Evolutionary conservation across 1,140 invertebrate genomes (phyloP).

Genomic region (Hypsibius dujardini): DNA sequence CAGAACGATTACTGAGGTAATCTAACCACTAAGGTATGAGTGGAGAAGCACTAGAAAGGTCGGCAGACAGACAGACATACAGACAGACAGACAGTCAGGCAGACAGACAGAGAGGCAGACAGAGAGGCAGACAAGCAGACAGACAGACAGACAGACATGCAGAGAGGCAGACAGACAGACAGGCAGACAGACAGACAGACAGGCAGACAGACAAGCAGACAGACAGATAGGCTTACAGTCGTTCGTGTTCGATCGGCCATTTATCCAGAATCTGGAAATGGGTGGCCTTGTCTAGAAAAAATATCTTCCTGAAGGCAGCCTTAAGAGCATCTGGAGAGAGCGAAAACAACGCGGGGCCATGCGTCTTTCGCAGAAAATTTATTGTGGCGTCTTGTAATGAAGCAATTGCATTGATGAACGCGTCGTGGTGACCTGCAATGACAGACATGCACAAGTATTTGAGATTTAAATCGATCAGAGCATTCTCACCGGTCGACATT

Average conservation of each 20-base stretch:
- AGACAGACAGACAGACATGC: too few species aligned
- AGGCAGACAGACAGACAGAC: too few species aligned
- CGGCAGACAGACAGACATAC: neutral
- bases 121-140: too few species aligned
- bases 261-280: conserved; percentile 2
- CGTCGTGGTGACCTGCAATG: neutral
- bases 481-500: neutral
- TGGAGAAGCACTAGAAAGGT: neutral
- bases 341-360: neutral
- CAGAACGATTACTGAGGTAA: too few species aligned
- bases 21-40: too few species aligned
- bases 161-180: too few species aligned
- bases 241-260: neutral
- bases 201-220: too few species aligned
- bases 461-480: neutral
- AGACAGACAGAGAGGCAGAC: too few species aligned
- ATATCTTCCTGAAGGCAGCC: neutral
- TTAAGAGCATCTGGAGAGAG: neutral
- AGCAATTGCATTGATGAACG: neutral
- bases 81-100: too few species aligned
- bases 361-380: neutral
- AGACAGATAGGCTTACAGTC: neutral
- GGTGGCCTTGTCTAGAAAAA: neutral
- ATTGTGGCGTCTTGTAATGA: neutral
- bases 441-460: neutral